Percentiles rank a stretch among this genome's conserved stretches.
Conservation (phyloP, 1,140 invertebrate species). For the Bombus huntii region DNA sequence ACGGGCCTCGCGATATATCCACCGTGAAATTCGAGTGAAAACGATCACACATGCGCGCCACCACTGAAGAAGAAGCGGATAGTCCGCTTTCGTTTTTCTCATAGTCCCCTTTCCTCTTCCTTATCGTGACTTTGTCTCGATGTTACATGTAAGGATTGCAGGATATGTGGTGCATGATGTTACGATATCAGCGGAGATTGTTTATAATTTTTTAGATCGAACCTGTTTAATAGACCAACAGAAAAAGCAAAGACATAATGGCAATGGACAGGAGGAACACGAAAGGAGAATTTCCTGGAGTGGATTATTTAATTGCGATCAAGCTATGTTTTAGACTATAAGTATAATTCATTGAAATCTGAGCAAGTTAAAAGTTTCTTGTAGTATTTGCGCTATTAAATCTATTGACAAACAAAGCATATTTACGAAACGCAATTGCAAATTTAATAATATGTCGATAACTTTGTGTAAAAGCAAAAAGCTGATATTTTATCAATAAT, state of each 20-base stretch:
- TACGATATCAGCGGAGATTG: not conserved
- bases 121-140: not conserved
- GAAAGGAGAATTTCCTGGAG: not conserved
- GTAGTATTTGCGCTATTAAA: not conserved
- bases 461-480: not conserved
- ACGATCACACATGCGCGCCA: conserved; percentile 9
- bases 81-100: conserved; percentile 7
- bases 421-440: too few species aligned
- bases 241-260: not conserved
- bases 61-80: not conserved
- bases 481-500: not conserved
- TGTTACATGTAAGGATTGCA: not conserved
- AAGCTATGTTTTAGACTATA: not conserved
- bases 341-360: not conserved
- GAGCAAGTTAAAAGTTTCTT: not conserved
- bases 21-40: conserved; percentile 45
- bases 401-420: too few species aligned
- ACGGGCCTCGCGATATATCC: conserved; percentile 42
- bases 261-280: not conserved
- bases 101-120: not conserved
- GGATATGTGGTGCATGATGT: not conserved
- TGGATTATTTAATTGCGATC: not conserved
- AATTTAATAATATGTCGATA: too few species aligned
- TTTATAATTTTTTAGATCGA: not conserved
- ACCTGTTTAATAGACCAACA: not conserved